Base-by-base conservation (phyloP, 2,888 invertebrate genomes). In the Lomographa bimaculata region DNA sequence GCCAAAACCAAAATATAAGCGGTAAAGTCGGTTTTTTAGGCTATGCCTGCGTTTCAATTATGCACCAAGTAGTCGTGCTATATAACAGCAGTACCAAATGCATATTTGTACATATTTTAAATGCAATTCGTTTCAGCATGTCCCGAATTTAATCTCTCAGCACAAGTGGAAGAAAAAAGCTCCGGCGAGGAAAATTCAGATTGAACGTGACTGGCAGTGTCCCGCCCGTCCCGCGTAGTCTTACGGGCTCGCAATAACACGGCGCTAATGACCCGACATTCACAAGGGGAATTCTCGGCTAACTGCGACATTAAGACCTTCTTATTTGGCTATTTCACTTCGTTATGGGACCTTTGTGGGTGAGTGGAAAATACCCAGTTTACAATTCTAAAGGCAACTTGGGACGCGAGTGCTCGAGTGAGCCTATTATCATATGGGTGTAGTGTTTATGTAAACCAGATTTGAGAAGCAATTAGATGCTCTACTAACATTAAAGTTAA, bases 301-400 rank as follows among this genome's bases (percentile, higher is more conserved):
- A 85, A 86, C 83, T 81, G 81, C 79, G 75, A 75, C 82, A 82
- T 86, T 85, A 83, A 74, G 72, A 82, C 81, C 82, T 80, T 79
- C 83, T 83, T 84, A 82, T 82, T 84, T 81, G 82, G 82, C 82
- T 83, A 81, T 82, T 83, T 73, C 71, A 79, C 79, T 80, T 82
- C 80, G 79, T 84, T 83, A 83, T 77, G 71, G 65, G 66, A 67
- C 79, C 74, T 81, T 80, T 83, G 78, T 76, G 76, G 71, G 55
- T 62, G 59, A 64, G 57, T 67, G 60, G 66, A 74, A 72, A 74
- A 74, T 74, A 74, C 64, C 61, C 64, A 71, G 60, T 75, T 76
- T 58, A 60, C 54, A 47, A 45, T 51, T 46, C 36, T 20, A 45
- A 48, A 46, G 40, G 50, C 26, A 29, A 21, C 25, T 8, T 28